Evolutionary conservation across 2,113 vertebrate species (phyloP), one percentile per base, ranked within the genome.

Genomic region (Leptobrachium ailaonicum): DNA sequence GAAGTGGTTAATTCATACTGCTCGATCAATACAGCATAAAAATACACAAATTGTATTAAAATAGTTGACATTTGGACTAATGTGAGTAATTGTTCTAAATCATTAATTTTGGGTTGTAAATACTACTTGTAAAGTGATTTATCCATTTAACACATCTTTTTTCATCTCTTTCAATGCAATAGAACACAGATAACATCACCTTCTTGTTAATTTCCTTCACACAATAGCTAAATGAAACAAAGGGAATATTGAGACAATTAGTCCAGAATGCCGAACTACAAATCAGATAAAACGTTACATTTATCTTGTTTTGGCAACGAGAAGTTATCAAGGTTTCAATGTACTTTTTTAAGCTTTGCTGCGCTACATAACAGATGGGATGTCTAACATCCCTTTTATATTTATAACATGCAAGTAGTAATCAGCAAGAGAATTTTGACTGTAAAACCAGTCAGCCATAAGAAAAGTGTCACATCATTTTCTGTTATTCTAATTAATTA

Each of bases 401-500:
- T 92, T 92, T 90, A 87, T 91, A 91, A 91, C 87, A 87, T 87
- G 77, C 71, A 88, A 90, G 85, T 88, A 87, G 84, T 89, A 92
- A 94, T 92, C 90, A 91, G 88, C 90, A 89, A 87, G 87, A 91
- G 87, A 81, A 84, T 90, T 92, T 89, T 85, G 84, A 88, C 92
- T 90, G 87, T 89, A 90, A 91, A 93, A 90, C 73, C 90, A 92
- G 83, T 83, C 87, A 92, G 88, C 92, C 90, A 89, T 92, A 92
- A 84, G 85, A 91, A 91, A 89, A 87, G 85, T 93, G 90, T 91
- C 89, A 90, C 87, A 87, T 80, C 86, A 86, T 88, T 93, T 90
- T 75, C 87, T 92, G 88, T 92, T 90, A 91, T 92, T 84, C 82
- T 91, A 92, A 92, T 93, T 93, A 93, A 93, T 94, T 93, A 92